These are phyloP conservation scores for Mechanitis mazaeus DNA, from an alignment of 2,888 invertebrate genomes.

Conservation along the genomic window DNA sequence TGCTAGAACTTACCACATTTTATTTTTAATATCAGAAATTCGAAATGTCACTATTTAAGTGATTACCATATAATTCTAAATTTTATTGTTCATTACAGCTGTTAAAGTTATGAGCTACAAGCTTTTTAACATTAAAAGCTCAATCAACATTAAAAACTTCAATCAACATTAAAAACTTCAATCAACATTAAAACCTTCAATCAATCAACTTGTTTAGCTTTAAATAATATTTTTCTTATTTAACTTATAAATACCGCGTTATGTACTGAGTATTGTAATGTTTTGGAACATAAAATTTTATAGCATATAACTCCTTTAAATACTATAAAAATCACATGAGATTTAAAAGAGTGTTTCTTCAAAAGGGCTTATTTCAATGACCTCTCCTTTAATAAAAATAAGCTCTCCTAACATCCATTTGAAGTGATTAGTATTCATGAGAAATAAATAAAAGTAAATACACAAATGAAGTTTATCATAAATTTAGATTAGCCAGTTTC, in stretches of 20 bases:
- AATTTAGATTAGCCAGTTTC: too few relatives aligned
- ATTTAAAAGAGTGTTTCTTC: too few relatives aligned
- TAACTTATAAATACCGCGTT: neutral
- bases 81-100: conserved; percentile 2
- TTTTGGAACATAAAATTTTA: neutral
- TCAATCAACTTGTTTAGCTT: too few relatives aligned
- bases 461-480: too few relatives aligned
- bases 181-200: too few relatives aligned
- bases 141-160: too few relatives aligned
- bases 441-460: neutral
- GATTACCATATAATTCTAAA: conserved; percentile 1
- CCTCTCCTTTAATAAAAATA: too few relatives aligned
- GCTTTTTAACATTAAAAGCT: too few relatives aligned
- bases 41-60: neutral
- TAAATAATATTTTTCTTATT: neutral
- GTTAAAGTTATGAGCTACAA: neutral
- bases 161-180: too few relatives aligned
- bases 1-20: conserved; percentile 1
- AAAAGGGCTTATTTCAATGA: too few relatives aligned
- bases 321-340: too few relatives aligned
- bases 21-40: neutral
- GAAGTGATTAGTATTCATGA: neutral
- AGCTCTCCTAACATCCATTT: neutral
- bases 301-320: too few relatives aligned
- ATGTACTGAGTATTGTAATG: neutral